phyloP scores from a whole-genome alignment of 2,888 invertebrate genomes.

The Nebria brevicollis region DNA sequence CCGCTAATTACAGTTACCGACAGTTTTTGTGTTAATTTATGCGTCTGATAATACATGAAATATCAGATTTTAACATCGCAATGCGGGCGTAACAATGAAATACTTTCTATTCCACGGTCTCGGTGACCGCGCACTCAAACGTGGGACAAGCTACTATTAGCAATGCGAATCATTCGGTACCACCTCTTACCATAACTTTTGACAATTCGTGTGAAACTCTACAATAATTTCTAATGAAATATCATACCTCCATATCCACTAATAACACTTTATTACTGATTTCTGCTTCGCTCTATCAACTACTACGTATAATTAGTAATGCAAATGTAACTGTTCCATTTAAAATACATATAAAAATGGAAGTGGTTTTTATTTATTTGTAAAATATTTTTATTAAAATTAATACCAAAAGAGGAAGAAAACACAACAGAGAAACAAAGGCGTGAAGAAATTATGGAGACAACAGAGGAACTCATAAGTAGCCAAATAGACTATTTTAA shows the following conservation, averaged over 20 bases:
- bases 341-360: not conserved
- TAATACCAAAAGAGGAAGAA: not conserved
- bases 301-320: not conserved
- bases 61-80: constrained; percentile 10
- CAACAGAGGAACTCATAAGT: no score
- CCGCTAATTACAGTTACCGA: not conserved
- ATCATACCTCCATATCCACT: not conserved
- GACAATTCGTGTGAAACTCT: not conserved
- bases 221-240: not conserved
- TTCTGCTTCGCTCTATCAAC: not conserved
- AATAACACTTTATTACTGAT: not conserved
- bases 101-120: constrained; percentile 14
- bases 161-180: not conserved
- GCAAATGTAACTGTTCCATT: not conserved
- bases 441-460: no score
- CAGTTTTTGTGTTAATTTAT: not conserved
- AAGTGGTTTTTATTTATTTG: not conserved
- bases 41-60: not conserved
- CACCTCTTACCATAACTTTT: not conserved
- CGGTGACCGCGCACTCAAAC: constrained; percentile 6
- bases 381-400: not conserved
- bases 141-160: constrained; percentile 17
- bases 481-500: no score
- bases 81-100: constrained; percentile 15
- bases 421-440: no score